Base-by-base conservation (phyloP, 1,140 invertebrate genomes). In the Trachymyrmex septentrionalis region DNA sequence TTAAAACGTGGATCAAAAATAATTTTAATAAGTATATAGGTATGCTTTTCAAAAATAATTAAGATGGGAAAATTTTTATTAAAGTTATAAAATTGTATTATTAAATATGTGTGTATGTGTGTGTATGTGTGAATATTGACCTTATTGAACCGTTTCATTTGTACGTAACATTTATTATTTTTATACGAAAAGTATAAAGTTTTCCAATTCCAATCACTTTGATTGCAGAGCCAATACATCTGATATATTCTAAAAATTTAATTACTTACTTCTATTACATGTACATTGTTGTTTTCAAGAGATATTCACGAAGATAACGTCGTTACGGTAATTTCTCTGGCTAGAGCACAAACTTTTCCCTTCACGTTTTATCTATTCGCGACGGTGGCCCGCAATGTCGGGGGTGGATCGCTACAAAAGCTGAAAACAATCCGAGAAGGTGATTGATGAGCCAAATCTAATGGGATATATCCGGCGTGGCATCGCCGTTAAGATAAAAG, bases 401-500 rank as follows among this genome's bases (percentile, higher is more conserved):
- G 44, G 64, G 64, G 80, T 59, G 50, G 64, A 59, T n/a, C 57
- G 80, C 44, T 34, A 75, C 64, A 88, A 81, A 89, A 82, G 78
- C 78, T 44, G 89, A 91, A 91, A 91, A 92, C 85, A 89, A 90
- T 91, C 59, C 89, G 44, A 27, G 6, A 16, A 64, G 63, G 85
- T 92, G 88, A 92, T 92, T 90, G 88, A 92, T 88, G 91, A 88
- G 61, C 50, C 38, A 34, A 67, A 88, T 89, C 86, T 91, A 91
- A 92, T 88, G 88, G 84, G 72, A 24, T 80, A 87, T 82, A 80
- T 88, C 85, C 76, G 71, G 50, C 71, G 55, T 77, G 53, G 24
- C 50, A 78, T 85, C 78, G 72, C 59, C 63, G 76, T 88, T 89
- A 88, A 89, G 88, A 89, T 89, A 88, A 89, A 89, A 88, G 63